phyloP scores from a whole-genome alignment of 2,888 invertebrate species.

The Cabera pusaria region DNA sequence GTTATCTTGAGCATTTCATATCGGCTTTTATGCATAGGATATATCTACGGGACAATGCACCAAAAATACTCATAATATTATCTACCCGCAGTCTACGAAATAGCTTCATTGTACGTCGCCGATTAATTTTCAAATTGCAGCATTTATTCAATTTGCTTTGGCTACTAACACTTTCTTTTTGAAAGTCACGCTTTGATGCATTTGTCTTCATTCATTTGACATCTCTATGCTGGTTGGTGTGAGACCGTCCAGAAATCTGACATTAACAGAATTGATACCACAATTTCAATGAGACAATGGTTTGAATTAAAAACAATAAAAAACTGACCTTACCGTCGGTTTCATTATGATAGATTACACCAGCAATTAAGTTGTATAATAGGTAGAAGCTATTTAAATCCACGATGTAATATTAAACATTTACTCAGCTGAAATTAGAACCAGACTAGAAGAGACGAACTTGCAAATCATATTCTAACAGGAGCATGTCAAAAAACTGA shows the following conservation, averaged over 20 bases:
- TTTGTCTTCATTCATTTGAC: conserved; percentile 79
- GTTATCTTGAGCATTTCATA: too few relatives aligned
- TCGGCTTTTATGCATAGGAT: too few relatives aligned
- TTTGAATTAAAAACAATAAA: conserved; percentile 34
- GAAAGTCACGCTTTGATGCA: conserved; percentile 69
- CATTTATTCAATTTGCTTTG: conserved; percentile 60
- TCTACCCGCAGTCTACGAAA: too few relatives aligned
- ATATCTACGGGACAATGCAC: too few relatives aligned
- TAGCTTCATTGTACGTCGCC: conserved; percentile 14
- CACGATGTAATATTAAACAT: too few relatives aligned
- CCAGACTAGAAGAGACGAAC: too few relatives aligned
- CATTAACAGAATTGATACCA: conserved; percentile 24
- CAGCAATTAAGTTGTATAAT: conserved; percentile 14
- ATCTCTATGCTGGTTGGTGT: conserved; percentile 66
- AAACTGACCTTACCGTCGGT: conserved; percentile 19
- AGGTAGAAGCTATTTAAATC: not conserved
- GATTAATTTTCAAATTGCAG: conserved; percentile 27
- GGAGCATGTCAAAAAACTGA: too few relatives aligned
- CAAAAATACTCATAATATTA: too few relatives aligned
- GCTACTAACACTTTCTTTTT: conserved; percentile 60
- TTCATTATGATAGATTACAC: conserved; percentile 25
- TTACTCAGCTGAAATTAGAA: not conserved
- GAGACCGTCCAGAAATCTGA: conserved; percentile 60
- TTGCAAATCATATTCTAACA: too few relatives aligned
- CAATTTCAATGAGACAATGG: conserved; percentile 33